Evolutionary conservation across 2,113 vertebrate genomes (phyloP), one percentile per base, ranked within the genome.

Genomic region (Centropus bengalensis): DNA sequence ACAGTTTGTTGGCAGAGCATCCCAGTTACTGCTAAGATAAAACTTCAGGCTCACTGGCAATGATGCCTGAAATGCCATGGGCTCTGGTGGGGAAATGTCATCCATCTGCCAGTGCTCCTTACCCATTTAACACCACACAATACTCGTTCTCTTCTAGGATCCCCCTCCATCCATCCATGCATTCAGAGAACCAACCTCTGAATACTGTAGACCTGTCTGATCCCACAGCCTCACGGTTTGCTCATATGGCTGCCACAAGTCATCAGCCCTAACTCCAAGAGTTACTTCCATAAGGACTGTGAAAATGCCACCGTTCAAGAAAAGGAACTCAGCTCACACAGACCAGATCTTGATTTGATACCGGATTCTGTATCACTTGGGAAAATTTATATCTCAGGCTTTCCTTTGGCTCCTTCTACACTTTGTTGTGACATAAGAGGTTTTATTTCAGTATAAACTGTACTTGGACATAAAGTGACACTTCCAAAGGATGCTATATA

Each of bases 121-220:
- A 28, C 38, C 24, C n/a, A 20, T 38, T 66, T 33, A 67, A 51
- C n/a, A 24, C 24, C 32, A 54, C 1, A 14, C 23, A 49, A 64
- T 12, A 69, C 6, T 12, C 33, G 17, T 0, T 14, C 88, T 47
- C 76, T 68, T 59, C 64, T 60, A 36, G 13, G 12, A 66, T 68
- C 16, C 26, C 5, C 0, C 28, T 88, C 14, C 64, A 63, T 42
- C 45, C 64, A 44, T 82, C 18, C 40, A 32, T 2, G 8, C 18
- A 14, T 6, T 14, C 3, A 45, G 77, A 30, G 14, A 77, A 23
- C 7, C 60, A 49, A 26, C 10, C 23, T 9, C 20, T 17, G 54
- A 49, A 27, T 15, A 3, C 23, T 12, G 47, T 60, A 64, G 45
- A 49, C 10, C 19, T 13, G 44, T n/a, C 19, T 0, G 0, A 12